Base-by-base conservation (phyloP, 2,888 invertebrate genomes). In the Malthinus seriepunctatus region DNA sequence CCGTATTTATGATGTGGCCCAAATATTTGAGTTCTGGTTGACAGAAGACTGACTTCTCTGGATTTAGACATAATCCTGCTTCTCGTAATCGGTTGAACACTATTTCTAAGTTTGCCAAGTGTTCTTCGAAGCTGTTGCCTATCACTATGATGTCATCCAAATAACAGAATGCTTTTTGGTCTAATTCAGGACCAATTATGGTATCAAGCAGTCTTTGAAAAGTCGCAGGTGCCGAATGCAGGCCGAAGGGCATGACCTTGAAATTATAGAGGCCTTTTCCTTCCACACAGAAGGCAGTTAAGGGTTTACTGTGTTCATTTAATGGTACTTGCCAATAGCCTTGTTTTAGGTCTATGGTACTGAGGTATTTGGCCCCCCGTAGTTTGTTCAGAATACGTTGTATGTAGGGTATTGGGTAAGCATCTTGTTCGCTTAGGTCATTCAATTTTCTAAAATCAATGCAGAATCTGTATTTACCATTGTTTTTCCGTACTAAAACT, bases 281-380 rank as follows among this genome's bases (percentile, higher is more conserved):
- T 0, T 71, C 68, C 1, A 71, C 68, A 3, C 66, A 64, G 45
- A 69, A 69, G 1, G 68, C 67, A 6, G 68, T 67, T 2, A 66
- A 58, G 6, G 59, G 56, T 45, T 46, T 49, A 31, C 66, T 64
- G 7, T 56, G 48, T n/a, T 51, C 9, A 1, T 39, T 38, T 11
- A 68, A 45, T 1, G 55, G 47, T 0, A 69, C 55, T 58, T 72
- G 71, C 65, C 68, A 70, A 56, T 70, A 71, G 0, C 69, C 72
- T 8, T 67, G 65, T 12, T 67, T 67, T 7, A 69, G 23, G 46
- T 69, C 67, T 0, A 69, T 14, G 1, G 61, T 68, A 7, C 56
- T 63, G 14, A 71, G 60, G 45, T 69, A 69, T 11, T 56, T 51
- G 0, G 70, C 69, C 9, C 56, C 48, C 9, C 64, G 50, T 1